A percentile compares a stretch with the other conserved stretches of the same genome.
These are phyloP conservation scores for Drosophila lacertosa DNA, from an alignment of 1,140 invertebrate genomes.

Conservation along the genomic window DNA sequence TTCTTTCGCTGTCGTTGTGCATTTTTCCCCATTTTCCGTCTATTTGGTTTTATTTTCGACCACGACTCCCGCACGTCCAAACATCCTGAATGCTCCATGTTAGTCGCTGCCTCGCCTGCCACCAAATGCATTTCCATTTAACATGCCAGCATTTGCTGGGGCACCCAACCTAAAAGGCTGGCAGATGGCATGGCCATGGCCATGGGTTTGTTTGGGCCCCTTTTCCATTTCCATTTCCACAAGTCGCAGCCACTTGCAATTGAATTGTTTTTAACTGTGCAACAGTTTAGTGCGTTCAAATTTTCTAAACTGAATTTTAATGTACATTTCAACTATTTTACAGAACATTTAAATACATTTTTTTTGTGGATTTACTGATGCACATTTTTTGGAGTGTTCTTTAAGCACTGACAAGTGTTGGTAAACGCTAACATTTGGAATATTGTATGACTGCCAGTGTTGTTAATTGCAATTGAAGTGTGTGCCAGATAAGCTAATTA, in stretches of 20 bases:
- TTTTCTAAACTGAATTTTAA: constrained; percentile 25
- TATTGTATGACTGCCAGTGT: neutral
- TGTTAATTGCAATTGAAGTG: too few species aligned
- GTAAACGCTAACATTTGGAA: neutral
- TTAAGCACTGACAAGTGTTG: neutral
- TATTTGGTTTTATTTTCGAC: constrained; percentile 74
- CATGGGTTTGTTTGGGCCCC: constrained; percentile 2
- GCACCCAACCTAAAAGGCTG: constrained; percentile 8
- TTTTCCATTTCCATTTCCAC: constrained; percentile 23
- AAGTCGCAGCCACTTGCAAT: constrained; percentile 27
- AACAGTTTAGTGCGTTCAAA: constrained; percentile 48
- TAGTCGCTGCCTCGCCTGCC: constrained; percentile 17
- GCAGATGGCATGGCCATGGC: neutral
- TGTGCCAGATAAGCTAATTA: neutral
- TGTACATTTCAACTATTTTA: constrained; percentile 16
- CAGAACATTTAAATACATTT: too few species aligned
- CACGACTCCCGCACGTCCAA: constrained; percentile 32
- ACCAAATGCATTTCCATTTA: constrained; percentile 62
- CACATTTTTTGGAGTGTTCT: neutral
- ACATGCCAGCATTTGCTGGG: constrained; percentile 36
- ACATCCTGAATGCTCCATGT: constrained; percentile 35
- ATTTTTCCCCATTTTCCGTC: constrained; percentile 76
- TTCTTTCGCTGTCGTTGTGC: constrained; percentile 44
- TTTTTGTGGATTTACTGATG: too few species aligned
- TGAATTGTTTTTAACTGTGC: constrained; percentile 55